phyloP scores from a whole-genome alignment of 2,113 vertebrate genomes.

The Limanda limanda region DNA sequence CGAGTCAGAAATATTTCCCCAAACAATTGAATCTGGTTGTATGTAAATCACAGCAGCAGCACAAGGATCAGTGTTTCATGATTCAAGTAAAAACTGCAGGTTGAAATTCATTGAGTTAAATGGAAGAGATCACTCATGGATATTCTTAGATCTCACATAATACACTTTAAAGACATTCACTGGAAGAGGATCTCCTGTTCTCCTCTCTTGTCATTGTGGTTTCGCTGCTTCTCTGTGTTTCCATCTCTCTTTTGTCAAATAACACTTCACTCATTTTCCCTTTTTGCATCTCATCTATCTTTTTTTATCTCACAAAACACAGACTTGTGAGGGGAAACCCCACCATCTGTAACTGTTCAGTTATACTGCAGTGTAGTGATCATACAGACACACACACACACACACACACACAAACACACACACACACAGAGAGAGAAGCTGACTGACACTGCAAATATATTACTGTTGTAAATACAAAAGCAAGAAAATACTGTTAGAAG shows the following conservation, averaged over 20 bases:
- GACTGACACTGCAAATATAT: background rate
- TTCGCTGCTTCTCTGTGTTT: background rate
- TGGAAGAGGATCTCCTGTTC: background rate
- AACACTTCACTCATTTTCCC: constrained; percentile 4
- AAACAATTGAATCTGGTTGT: background rate
- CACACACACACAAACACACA: constrained; percentile 21
- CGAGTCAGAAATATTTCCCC: background rate
- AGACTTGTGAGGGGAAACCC: constrained; percentile 69
- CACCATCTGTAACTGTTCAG: constrained; percentile 60
- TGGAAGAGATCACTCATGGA: background rate
- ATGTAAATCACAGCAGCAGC: constrained; percentile 1
- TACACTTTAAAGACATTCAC: background rate
- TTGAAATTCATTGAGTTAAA: constrained; percentile 32
- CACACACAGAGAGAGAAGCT: background rate
- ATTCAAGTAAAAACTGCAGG: background rate
- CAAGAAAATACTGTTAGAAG: constrained; percentile 4
- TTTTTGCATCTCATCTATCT: background rate
- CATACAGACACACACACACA: constrained; percentile 24
- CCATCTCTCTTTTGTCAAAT: background rate
- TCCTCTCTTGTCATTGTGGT: no score
- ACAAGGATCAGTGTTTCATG: background rate
- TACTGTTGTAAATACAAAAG: constrained; percentile 4
- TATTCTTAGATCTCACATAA: constrained; percentile 19
- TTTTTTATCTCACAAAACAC: constrained; percentile 19
- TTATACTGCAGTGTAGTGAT: constrained; percentile 63